These are phyloP conservation scores for Agrotis clavis DNA, from an alignment of 2,888 invertebrate genomes.

Conservation along the genomic window DNA sequence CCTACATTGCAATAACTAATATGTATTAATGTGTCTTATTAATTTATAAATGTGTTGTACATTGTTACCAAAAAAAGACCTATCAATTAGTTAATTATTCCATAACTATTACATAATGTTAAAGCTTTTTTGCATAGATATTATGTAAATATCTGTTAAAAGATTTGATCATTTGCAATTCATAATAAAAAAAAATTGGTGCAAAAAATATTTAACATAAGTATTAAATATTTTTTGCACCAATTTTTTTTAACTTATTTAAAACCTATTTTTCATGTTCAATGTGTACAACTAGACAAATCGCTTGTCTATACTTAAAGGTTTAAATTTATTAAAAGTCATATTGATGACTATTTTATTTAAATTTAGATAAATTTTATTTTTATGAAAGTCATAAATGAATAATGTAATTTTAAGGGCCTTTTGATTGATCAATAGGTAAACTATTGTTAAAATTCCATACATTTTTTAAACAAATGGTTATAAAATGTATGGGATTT, in stretches of 20 bases:
- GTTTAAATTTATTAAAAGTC: not conserved
- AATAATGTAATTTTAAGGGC: too few relatives aligned
- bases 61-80: too few relatives aligned
- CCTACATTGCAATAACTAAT: too few relatives aligned
- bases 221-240: too few relatives aligned
- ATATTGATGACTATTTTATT: not conserved
- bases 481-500: too few relatives aligned
- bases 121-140: not conserved
- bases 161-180: constrained; percentile 7
- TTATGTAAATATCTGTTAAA: not conserved
- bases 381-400: too few relatives aligned
- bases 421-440: too few relatives aligned
- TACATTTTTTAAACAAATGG: too few relatives aligned
- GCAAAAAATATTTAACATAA: not conserved
- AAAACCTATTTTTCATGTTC: not conserved
- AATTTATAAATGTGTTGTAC: too few relatives aligned
- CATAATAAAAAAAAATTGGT: not conserved
- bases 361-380: not conserved
- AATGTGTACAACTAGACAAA: not conserved
- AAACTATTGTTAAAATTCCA: too few relatives aligned
- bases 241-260: not conserved
- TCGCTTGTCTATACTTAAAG: not conserved
- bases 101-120: constrained; percentile 6
- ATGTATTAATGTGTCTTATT: too few relatives aligned
- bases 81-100: not conserved